phyloP scores from a whole-genome alignment of 2,113 vertebrate genomes.

The Ophiodon elongatus region DNA sequence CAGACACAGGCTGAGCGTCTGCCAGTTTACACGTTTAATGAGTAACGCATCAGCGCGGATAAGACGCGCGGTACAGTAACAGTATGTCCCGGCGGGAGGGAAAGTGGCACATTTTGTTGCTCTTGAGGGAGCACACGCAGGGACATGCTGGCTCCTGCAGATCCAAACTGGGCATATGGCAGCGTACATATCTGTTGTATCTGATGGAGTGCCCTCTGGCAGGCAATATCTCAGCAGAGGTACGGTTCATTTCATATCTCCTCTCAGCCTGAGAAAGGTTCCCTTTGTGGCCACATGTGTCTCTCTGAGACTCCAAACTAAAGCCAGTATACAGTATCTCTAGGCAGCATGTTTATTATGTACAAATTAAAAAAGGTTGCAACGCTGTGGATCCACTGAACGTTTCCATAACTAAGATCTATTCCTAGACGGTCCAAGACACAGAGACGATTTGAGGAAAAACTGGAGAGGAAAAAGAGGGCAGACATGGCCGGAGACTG shows the following conservation, averaged over 20 bases:
- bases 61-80: conserved; percentile 15
- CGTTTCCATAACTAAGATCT: conserved; percentile 41
- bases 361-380: conserved; percentile 41
- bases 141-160: conserved; percentile 40
- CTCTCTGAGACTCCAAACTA: conserved; percentile 14
- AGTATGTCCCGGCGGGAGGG: conserved; percentile 10
- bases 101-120: conserved; percentile 51
- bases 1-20: conserved; percentile 13
- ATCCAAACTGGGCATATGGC: background rate
- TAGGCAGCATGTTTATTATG: conserved; percentile 46
- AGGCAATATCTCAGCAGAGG: conserved; percentile 17
- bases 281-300: background rate
- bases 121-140: conserved; percentile 10
- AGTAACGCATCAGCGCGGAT: conserved; percentile 46
- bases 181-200: too few species aligned
- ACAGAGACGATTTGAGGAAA: conserved; percentile 2
- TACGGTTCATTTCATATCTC: conserved; percentile 22
- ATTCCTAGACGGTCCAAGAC: conserved; percentile 13
- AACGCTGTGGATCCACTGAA: conserved; percentile 35
- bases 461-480: background rate
- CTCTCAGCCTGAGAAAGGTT: conserved; percentile 5
- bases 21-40: conserved; percentile 50
- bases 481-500: conserved; percentile 15
- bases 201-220: background rate
- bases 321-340: conserved; percentile 15